phyloP scores from a whole-genome alignment of 2,888 invertebrate genomes.

The Dicyrtoma fusca region DNA sequence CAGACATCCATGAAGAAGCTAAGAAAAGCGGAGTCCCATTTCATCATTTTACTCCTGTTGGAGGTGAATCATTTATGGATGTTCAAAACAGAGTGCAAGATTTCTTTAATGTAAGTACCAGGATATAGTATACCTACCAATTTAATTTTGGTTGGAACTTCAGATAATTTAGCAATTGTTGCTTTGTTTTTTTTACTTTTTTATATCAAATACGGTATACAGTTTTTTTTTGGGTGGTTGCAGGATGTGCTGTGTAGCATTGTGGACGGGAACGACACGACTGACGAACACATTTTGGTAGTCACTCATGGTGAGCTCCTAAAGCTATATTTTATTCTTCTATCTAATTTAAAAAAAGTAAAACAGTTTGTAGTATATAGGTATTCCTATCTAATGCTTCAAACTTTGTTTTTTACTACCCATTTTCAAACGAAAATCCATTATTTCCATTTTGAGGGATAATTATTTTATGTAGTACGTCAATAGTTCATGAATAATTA shows the following conservation, averaged over 20 bases:
- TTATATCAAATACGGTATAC: no score
- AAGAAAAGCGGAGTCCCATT: constrained; percentile 37
- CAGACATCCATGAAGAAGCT: constrained; percentile 43
- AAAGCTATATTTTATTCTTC: no score
- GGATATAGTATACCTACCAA: background rate
- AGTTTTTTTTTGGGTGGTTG: background rate
- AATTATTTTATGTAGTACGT: no score
- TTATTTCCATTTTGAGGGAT: no score
- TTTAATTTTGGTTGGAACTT: background rate
- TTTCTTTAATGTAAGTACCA: constrained; percentile 42
- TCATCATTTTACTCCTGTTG: constrained; percentile 43
- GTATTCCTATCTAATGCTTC: no score
- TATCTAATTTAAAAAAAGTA: no score
- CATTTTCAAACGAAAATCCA: no score
- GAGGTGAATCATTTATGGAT: constrained; percentile 44
- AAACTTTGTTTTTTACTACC: no score
- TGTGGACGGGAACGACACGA: background rate
- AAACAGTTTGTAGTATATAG: no score
- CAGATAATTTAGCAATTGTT: background rate
- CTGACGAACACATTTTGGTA: constrained; percentile 42
- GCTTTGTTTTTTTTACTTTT: background rate
- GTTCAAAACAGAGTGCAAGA: constrained; percentile 30
- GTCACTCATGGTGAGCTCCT: constrained; percentile 53
- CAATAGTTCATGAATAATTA: no score
- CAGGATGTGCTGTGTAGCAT: constrained; percentile 42